phyloP scores from a whole-genome alignment of 2,113 vertebrate species.

The Trogon melanurus region DNA sequence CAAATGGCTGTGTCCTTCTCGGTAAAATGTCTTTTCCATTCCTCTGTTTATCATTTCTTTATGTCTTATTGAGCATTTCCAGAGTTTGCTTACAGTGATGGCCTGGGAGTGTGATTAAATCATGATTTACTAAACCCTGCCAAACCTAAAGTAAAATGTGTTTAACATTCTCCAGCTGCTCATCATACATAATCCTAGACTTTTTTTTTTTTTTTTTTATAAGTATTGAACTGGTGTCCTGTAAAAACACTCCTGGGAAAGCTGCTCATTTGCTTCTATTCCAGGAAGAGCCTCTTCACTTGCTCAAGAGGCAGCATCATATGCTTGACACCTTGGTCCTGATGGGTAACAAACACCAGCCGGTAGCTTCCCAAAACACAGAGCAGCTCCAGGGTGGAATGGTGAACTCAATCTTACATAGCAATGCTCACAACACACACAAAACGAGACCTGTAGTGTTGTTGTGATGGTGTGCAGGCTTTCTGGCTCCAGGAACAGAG shows the following conservation, averaged over 20 bases:
- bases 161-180: slow-evolving; percentile 73
- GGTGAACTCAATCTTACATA: not conserved
- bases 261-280: slow-evolving; percentile 1
- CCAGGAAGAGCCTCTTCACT: slow-evolving; percentile 5
- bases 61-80: slow-evolving; percentile 52
- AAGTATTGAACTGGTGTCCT: slow-evolving; percentile 49
- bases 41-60: slow-evolving; percentile 54
- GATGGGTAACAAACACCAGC: not conserved
- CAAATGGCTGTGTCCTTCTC: slow-evolving; percentile 42
- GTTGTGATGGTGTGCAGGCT: not conserved
- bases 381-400: not conserved
- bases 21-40: slow-evolving; percentile 63
- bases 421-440: not conserved
- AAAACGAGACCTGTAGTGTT: not conserved
- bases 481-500: not conserved
- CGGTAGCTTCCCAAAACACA: not conserved
- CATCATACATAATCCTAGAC: slow-evolving; percentile 56
- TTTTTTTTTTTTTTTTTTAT: slow-evolving; percentile 22
- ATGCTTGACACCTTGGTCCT: slow-evolving; percentile 30
- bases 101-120: slow-evolving; percentile 63
- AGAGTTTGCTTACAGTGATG: slow-evolving; percentile 59
- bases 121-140: slow-evolving; percentile 68
- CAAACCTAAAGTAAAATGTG: slow-evolving; percentile 70
- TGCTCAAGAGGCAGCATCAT: not conserved
- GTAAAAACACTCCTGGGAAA: slow-evolving; percentile 42